These are phyloP conservation scores for Polydrusus cervinus DNA, from an alignment of 2,888 invertebrate genomes.

Conservation along the genomic window DNA sequence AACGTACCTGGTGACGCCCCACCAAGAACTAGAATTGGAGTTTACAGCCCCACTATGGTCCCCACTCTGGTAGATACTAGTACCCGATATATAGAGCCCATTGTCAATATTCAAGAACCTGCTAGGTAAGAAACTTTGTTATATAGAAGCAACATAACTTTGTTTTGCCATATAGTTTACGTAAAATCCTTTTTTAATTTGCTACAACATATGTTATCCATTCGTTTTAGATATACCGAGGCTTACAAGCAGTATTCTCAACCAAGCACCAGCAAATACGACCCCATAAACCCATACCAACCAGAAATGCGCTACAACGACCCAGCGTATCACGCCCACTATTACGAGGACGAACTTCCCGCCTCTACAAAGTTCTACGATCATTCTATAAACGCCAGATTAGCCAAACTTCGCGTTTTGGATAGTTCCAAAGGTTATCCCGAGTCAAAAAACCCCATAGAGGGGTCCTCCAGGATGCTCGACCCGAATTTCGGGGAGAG, in stretches of 20 bases:
- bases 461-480: slow-evolving; percentile 63
- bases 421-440: slow-evolving; percentile 52
- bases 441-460: slow-evolving; percentile 57
- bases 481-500: slow-evolving; percentile 59
- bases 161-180: no score
- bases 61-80: slow-evolving; percentile 64
- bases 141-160: not conserved
- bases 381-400: slow-evolving; percentile 64
- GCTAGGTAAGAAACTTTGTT: slow-evolving; percentile 42
- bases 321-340: slow-evolving; percentile 44
- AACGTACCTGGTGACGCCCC: slow-evolving; percentile 68
- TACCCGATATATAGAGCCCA: slow-evolving; percentile 66
- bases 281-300: slow-evolving; percentile 54
- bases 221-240: slow-evolving; percentile 55
- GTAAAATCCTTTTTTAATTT: not conserved
- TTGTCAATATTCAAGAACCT: slow-evolving; percentile 66
- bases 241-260: slow-evolving; percentile 54
- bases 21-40: slow-evolving; percentile 71
- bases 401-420: slow-evolving; percentile 67
- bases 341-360: slow-evolving; percentile 57
- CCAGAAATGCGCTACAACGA: slow-evolving; percentile 56
- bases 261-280: slow-evolving; percentile 56
- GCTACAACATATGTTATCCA: no score
- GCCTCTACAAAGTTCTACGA: slow-evolving; percentile 58
- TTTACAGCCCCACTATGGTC: slow-evolving; percentile 72